Conservation (phyloP, 2,113 vertebrate species). For the Corvus moneduloides region DNA sequence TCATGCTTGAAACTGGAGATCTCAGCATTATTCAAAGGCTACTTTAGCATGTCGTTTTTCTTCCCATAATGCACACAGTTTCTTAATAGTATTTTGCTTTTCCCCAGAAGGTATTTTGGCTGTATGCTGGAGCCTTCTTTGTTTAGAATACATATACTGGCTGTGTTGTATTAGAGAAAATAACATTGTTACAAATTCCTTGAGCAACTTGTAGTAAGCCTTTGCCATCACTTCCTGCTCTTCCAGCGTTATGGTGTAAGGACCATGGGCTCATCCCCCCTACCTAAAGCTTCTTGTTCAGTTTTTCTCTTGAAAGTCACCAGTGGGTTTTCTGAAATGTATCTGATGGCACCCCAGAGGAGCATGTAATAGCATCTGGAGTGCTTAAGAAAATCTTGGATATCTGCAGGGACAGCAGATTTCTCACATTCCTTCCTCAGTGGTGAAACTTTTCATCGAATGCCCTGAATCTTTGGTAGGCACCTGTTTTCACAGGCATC, state of each 20-base stretch:
- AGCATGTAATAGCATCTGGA: conserved; percentile 14
- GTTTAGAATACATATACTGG: background rate
- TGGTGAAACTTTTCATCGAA: background rate
- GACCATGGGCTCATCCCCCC: background rate
- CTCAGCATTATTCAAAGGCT: background rate
- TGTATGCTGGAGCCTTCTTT: background rate
- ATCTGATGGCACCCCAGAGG: background rate
- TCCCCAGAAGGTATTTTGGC: background rate
- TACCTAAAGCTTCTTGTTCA: background rate
- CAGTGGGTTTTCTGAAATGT: background rate
- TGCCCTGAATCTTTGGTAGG: background rate
- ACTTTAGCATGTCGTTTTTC: background rate
- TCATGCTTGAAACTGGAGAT: background rate
- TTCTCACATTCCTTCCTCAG: background rate
- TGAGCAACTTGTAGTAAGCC: background rate
- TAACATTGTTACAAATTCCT: background rate
- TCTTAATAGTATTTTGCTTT: background rate
- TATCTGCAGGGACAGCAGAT: background rate
- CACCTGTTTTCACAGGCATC: background rate
- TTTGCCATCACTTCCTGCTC: background rate
- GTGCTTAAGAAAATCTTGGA: background rate
- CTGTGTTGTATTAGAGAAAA: background rate
- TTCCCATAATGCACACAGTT: background rate
- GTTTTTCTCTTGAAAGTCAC: background rate
- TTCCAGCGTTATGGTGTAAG: background rate